Percentiles rank a stretch among this genome's conserved stretches.
These are phyloP conservation scores for Nibea coibor DNA, from an alignment of 2,113 vertebrate genomes.

Conservation along the genomic window DNA sequence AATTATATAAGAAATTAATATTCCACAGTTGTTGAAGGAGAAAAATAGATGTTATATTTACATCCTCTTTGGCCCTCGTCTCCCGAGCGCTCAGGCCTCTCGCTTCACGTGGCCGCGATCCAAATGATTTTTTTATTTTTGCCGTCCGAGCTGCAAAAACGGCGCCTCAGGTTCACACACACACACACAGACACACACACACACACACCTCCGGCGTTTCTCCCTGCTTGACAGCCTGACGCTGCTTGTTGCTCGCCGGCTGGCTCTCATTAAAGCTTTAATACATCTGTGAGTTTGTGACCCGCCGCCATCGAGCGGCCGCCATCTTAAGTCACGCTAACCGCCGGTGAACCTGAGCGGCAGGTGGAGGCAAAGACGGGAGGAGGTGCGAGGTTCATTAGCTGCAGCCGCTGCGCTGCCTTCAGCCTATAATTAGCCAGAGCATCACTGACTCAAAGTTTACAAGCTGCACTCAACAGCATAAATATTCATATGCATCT, in stretches of 20 bases:
- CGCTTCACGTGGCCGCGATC: not conserved
- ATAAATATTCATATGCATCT: conserved; percentile 75
- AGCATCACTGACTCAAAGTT: conserved; percentile 65
- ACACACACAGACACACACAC: not conserved
- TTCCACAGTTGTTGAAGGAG: not conserved
- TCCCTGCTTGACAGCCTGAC: not conserved
- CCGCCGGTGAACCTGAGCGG: conserved; percentile 46
- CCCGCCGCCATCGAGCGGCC: not conserved
- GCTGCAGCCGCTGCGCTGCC: conserved; percentile 30
- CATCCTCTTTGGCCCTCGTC: not conserved
- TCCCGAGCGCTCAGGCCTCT: not conserved
- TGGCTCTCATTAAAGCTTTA: conserved; percentile 47
- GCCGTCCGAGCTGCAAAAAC: not conserved
- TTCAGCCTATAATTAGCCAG: conserved; percentile 62
- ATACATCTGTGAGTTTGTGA: conserved; percentile 25
- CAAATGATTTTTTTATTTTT: not conserved
- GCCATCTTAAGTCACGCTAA: conserved; percentile 6
- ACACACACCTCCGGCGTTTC: not conserved
- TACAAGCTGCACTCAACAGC: conserved; percentile 56
- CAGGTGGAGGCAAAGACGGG: conserved; percentile 49
- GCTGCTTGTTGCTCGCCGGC: not conserved
- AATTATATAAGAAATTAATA: conserved; percentile 44
- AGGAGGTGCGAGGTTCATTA: conserved; percentile 55
- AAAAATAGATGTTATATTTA: not conserved
- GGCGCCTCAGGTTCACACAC: not conserved